Evolutionary conservation across 2,888 invertebrate species (phyloP).

Genomic region (Alcis repandata): DNA sequence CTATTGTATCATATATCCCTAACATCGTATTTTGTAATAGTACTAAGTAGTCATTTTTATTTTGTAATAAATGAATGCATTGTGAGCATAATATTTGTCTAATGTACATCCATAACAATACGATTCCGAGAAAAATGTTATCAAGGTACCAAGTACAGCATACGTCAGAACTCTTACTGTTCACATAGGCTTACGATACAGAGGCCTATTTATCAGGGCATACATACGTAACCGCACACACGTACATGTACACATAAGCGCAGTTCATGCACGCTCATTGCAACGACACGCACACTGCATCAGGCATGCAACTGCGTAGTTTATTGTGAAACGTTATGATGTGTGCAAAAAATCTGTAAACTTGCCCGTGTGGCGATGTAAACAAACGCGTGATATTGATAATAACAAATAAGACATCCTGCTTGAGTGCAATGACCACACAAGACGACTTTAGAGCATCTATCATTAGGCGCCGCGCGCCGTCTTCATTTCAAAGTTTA

Average conservation of each 20-base stretch:
- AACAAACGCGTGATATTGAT: constrained; percentile 37
- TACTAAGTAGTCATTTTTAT: too few species aligned
- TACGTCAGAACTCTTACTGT: constrained; percentile 46
- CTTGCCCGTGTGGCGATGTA: constrained; percentile 38
- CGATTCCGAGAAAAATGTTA: constrained; percentile 10
- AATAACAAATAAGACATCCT: constrained; percentile 24
- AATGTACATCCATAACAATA: constrained; percentile 1
- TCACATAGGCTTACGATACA: constrained; percentile 31
- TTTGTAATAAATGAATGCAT: too few species aligned
- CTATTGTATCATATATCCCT: too few species aligned
- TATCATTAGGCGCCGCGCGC: neutral
- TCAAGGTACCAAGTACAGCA: constrained; percentile 4
- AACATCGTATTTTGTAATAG: too few species aligned
- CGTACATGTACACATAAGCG: constrained; percentile 48
- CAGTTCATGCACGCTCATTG: constrained; percentile 58
- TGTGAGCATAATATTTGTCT: too few species aligned
- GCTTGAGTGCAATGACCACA: constrained; percentile 17
- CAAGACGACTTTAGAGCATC: neutral
- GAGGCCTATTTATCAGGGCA: constrained; percentile 64
- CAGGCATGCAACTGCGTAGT: constrained; percentile 77
- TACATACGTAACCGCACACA: constrained; percentile 28
- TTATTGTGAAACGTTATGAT: constrained; percentile 60
- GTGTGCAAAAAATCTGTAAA: constrained; percentile 55
- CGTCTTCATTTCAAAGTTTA: neutral
- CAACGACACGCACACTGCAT: constrained; percentile 55